A percentile compares a stretch with the other conserved stretches of the same genome.
Conservation (phyloP, 2,113 vertebrate genomes). For the Syngnathus typhle region DNA sequence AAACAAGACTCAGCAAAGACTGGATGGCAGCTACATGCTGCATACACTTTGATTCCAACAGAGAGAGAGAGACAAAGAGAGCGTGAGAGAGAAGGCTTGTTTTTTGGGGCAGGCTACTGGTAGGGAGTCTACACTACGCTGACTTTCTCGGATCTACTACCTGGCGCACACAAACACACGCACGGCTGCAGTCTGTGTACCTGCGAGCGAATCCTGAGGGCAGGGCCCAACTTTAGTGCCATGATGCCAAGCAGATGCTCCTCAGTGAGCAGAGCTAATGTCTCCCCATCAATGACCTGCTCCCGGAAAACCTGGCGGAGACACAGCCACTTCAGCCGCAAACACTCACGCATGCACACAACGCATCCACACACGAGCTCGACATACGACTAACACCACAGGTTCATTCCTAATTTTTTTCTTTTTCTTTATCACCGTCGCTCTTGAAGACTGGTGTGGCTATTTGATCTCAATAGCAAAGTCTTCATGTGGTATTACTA, state of each 20-base stretch:
- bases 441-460: not conserved
- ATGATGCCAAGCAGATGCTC: slow-evolving; percentile 93
- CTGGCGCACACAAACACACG: slow-evolving; percentile 30
- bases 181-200: slow-evolving; percentile 70
- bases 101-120: slow-evolving; percentile 47
- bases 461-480: not conserved
- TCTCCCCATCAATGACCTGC: slow-evolving; percentile 95
- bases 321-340: slow-evolving; percentile 65
- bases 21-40: not conserved
- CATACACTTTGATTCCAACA: slow-evolving; percentile 2
- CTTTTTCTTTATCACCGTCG: not conserved
- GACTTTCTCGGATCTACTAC: slow-evolving; percentile 20
- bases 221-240: slow-evolving; percentile 93
- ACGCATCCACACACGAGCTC: slow-evolving; percentile 2
- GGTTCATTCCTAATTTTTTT: not conserved
- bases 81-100: slow-evolving; percentile 47
- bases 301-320: slow-evolving; percentile 88
- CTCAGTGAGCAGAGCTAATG: slow-evolving; percentile 90
- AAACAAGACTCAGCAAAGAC: slow-evolving; percentile 31
- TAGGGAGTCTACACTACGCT: slow-evolving; percentile 42
- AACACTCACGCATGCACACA: slow-evolving; percentile 26
- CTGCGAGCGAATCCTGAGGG: slow-evolving; percentile 95
- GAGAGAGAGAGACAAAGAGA: slow-evolving; percentile 39
- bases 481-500: too few relatives aligned
- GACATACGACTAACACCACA: not conserved